These are phyloP conservation scores for Diacarnus erythraeanus DNA, from an alignment of 37 sponge, comb jelly and placozoan species.

Conservation along the genomic window DNA sequence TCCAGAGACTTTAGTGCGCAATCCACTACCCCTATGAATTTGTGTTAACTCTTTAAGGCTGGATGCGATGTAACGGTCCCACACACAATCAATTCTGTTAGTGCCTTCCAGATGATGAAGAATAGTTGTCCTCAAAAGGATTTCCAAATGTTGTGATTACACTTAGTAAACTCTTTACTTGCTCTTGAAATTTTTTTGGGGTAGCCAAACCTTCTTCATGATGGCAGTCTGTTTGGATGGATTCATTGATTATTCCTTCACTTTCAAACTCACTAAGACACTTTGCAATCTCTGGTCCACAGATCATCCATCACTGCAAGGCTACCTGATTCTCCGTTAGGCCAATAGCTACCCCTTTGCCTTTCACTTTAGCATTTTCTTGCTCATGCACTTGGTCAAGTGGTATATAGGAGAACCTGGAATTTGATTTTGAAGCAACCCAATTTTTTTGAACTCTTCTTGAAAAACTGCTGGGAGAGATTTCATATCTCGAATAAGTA, in stretches of 20 bases:
- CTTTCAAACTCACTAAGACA: background rate
- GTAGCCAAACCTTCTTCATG: background rate
- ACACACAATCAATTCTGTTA: background rate
- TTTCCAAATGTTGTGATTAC: background rate
- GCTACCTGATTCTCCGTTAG: background rate
- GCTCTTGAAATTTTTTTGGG: background rate
- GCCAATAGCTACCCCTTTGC: background rate
- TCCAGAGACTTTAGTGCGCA: slow-evolving; percentile 7
- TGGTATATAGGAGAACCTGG: background rate
- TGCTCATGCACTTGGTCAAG: background rate
- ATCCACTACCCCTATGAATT: background rate
- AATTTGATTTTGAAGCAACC: background rate
- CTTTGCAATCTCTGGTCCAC: background rate
- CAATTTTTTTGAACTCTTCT: background rate
- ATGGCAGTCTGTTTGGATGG: background rate
- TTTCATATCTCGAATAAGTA: background rate
- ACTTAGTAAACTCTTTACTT: background rate
- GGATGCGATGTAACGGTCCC: slow-evolving; percentile 2
- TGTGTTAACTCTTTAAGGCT: background rate
- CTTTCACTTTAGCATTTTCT: background rate
- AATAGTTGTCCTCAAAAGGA: background rate
- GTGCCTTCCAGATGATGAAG: background rate
- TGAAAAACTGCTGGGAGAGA: background rate
- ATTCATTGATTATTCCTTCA: background rate
- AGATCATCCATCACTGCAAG: background rate